Conservation (phyloP, 2,888 invertebrate genomes). For the Tenodera sinensis region DNA sequence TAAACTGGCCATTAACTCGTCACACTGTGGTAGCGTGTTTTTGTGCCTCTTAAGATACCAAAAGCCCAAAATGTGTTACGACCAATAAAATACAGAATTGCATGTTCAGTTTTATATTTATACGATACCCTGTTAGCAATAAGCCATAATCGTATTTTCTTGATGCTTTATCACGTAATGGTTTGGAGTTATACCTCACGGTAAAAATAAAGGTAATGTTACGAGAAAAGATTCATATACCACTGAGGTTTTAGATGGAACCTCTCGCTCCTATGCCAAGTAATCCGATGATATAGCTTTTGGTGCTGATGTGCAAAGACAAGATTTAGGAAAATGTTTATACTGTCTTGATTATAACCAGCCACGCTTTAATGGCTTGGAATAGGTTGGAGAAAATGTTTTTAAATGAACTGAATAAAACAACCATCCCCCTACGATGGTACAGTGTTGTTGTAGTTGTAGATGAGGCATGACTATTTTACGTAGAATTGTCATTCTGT, state of each 20-base stretch:
- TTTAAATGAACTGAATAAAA: too few species aligned
- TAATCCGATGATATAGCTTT: background rate
- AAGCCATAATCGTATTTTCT: background rate
- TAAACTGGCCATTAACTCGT: background rate
- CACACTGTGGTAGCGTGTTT: background rate
- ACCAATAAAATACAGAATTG: background rate
- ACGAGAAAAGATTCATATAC: background rate
- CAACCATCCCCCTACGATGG: too few species aligned
- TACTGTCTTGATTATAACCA: background rate
- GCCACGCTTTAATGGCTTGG: too few species aligned
- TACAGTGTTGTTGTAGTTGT: too few species aligned
- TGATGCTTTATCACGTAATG: background rate
- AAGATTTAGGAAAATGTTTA: background rate
- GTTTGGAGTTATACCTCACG: background rate
- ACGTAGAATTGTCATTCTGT: too few species aligned
- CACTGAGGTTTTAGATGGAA: background rate
- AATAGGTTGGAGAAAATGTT: too few species aligned
- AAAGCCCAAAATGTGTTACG: background rate
- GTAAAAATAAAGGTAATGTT: background rate
- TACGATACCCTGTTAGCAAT: background rate
- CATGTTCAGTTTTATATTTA: slow-evolving; percentile 15
- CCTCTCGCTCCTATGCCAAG: background rate
- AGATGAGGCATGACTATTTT: too few species aligned
- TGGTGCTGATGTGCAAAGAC: background rate
- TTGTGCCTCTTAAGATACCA: background rate